phyloP scores from a whole-genome alignment of 2,888 invertebrate genomes.

The Piscicola geometra region DNA sequence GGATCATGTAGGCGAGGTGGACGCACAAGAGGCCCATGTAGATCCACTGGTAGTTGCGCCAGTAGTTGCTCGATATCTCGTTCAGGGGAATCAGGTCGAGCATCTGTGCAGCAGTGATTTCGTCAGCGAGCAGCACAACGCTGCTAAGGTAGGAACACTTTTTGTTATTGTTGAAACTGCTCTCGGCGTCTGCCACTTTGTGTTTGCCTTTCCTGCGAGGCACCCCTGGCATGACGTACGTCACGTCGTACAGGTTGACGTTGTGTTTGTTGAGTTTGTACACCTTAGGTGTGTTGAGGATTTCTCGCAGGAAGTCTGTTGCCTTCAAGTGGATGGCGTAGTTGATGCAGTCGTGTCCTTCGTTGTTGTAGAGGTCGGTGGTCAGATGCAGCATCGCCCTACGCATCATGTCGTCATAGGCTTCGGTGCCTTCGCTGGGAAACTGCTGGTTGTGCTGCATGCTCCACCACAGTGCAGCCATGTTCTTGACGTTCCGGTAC shows the following conservation, averaged over 20 bases:
- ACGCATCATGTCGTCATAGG: constrained; percentile 41
- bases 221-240: constrained; percentile 43
- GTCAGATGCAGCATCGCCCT: constrained; percentile 46
- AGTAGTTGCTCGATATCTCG: constrained; percentile 49
- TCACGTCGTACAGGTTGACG: constrained; percentile 48
- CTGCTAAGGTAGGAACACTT: constrained; percentile 48
- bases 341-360: constrained; percentile 47
- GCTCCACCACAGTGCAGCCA: constrained; percentile 49
- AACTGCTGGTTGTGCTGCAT: constrained; percentile 44
- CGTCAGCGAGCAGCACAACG: constrained; percentile 46
- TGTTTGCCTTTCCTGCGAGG: neutral
- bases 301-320: constrained; percentile 46
- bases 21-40: constrained; percentile 48
- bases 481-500: constrained; percentile 34
- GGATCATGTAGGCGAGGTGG: constrained; percentile 51
- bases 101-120: constrained; percentile 47
- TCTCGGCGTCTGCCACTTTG: constrained; percentile 11
- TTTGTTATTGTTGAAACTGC: neutral
- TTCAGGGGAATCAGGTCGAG: constrained; percentile 50
- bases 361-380: constrained; percentile 46
- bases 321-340: constrained; percentile 48
- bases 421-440: constrained; percentile 46
- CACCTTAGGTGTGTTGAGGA: constrained; percentile 48
- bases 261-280: constrained; percentile 43
- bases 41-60: constrained; percentile 48